Evolutionary conservation across 2,113 vertebrate genomes (phyloP), one percentile per base, ranked within the genome.

Genomic region (Fregetta grallaria): DNA sequence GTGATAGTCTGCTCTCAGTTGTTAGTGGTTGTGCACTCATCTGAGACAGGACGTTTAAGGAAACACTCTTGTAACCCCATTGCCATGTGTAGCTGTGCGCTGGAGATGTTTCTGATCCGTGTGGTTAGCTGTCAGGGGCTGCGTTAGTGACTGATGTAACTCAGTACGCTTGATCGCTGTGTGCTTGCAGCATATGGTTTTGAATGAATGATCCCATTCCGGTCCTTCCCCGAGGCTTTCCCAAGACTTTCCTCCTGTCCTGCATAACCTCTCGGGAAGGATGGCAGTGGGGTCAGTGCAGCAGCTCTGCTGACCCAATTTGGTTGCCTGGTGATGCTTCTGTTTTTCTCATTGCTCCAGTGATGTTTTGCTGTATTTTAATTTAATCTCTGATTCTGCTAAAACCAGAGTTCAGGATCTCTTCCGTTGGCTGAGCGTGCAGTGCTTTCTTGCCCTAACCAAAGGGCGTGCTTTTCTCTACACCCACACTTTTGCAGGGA

Each of bases 41-140:
- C 30, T 58, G 23, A 15, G 53, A 30, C 1, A 5, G 53, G 45
- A 34, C 1, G 2, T 53, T 50, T 10, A 32, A 53, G 72, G 86
- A 50, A 87, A 13, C 15, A 1, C 75, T 78, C 50, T 59, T 30
- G 32, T 42, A 62, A 79, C 50, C 58, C 2, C 66, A 5, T 27
- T 66, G 80, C 92, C 67, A 4, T 13, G 13, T 82, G 95, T 70
- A 30, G 65, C 90, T 6, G 49, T n/a, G 81, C 0, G 32, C 83
- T 45, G 87, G 94, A 85, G 70, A 53, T 16, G 67, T 42, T 47
- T 29, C 59, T 76, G 53, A 10, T 76, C 74, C 25, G 0, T 7
- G 45, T 19, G 83, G 78, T 80, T 82, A 49, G 62, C 90, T 88
- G 58, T 50, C 84, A 45, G 93, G 88, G 59, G 17, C 88, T 75